Evolutionary conservation across 1,140 invertebrate genomes (phyloP), one percentile per base, ranked within the genome.

Genomic region (Aethina tumida): DNA sequence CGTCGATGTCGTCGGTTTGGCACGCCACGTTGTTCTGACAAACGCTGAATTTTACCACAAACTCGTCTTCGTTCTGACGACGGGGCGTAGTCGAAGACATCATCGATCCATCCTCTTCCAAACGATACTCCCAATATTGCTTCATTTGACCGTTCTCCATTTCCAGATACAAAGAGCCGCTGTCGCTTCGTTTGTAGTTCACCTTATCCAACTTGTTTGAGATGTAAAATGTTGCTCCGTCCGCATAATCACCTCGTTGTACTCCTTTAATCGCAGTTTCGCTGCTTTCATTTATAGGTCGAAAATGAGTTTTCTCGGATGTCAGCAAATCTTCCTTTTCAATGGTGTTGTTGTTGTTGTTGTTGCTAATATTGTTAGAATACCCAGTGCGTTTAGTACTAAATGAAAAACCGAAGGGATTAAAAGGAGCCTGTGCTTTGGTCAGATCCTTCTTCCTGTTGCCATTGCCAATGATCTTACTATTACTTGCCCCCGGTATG

Each of bases 301-400:
- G 71, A 65, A 87, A 87, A 60, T 84, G 81, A 30, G 81, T 83
- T 29, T 73, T 70, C 35, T 72, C 64, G 2, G 80, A 82, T 8
- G 74, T 80, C 15, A 84, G 62, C 32, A 84, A 59, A 56, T 84
- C 80, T 15, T 79, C 68, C 22, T 70, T 67, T 31, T 67, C 62
- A 30, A 49, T 37, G 8, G 50, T 39, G 13, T 36, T 30, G 40
- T 45, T 35, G 10, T 10, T 6, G 5, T 8, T n/a, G 31, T n/a
- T 13, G 6, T 22, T 22, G 30, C 34, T 29, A 30, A 39, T 18
- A 43, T 36, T 32, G 38, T 33, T 10, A n/a, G n/a, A n/a, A n/a
- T n/a, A n/a, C n/a, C n/a, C n/a, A n/a, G n/a, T n/a, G n/a, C n/a
- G n/a, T n/a, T n/a, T n/a, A n/a, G n/a, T n/a, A n/a, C n/a, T n/a